These are phyloP conservation scores for Venustaconcha ellipsiformis DNA, from an alignment of 1,140 invertebrate species.

Conservation along the genomic window DNA sequence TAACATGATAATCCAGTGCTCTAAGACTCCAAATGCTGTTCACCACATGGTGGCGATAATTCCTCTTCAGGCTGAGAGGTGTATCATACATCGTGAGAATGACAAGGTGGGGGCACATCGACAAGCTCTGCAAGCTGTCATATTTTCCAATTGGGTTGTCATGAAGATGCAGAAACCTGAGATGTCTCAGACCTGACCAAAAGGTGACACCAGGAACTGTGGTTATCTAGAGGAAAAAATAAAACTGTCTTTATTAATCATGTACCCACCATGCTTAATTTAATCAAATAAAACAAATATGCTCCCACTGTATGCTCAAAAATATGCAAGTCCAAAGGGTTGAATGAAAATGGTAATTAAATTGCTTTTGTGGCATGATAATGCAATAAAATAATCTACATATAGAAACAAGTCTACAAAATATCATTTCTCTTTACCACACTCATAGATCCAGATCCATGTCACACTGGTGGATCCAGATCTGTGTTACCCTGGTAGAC, in stretches of 20 bases:
- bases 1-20: conserved; percentile 63
- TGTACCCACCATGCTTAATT: too few relatives aligned
- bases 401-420: too few relatives aligned
- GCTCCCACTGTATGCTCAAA: too few relatives aligned
- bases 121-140: conserved; percentile 61
- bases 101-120: conserved; percentile 49
- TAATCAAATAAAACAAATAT: too few relatives aligned
- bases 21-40: conserved; percentile 64
- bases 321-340: too few relatives aligned
- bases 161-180: conserved; percentile 65
- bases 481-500: too few relatives aligned
- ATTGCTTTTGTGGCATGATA: too few relatives aligned
- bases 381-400: too few relatives aligned
- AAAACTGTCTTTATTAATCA: neutral
- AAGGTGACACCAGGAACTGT: conserved; percentile 58
- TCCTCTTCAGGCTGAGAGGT: conserved; percentile 63
- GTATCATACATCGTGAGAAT: conserved; percentile 66
- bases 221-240: conserved; percentile 49
- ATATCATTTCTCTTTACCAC: too few relatives aligned
- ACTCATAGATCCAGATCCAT: too few relatives aligned
- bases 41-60: conserved; percentile 66
- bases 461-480: too few relatives aligned
- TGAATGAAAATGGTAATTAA: too few relatives aligned
- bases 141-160: conserved; percentile 66
- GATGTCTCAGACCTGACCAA: conserved; percentile 59